These are phyloP conservation scores for Acrossocheilus fasciatus DNA, from an alignment of 2,797 vertebrate species.

Conservation along the genomic window DNA sequence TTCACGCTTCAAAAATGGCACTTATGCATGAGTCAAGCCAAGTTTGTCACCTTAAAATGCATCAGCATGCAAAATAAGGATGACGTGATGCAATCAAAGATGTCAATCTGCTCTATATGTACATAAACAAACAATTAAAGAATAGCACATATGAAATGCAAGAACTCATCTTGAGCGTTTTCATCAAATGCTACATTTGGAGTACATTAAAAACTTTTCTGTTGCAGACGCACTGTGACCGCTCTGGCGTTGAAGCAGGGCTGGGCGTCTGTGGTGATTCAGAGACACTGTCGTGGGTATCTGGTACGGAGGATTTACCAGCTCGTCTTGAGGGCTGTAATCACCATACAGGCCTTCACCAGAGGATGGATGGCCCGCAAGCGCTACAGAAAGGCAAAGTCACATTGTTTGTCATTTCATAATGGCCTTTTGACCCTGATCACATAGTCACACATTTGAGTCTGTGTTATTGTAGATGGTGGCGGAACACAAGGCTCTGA, in stretches of 20 bases:
- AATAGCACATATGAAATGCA: background rate
- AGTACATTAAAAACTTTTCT: background rate
- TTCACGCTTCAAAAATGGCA: too few relatives aligned
- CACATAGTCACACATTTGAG: background rate
- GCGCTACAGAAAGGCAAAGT: slow-evolving; percentile 85
- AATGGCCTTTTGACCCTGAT: background rate
- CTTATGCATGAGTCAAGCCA: too few relatives aligned
- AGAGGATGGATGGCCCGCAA: slow-evolving; percentile 91
- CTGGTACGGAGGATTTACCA: slow-evolving; percentile 86
- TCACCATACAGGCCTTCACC: slow-evolving; percentile 91
- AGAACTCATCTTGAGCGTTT: background rate
- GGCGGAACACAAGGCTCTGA: slow-evolving; percentile 89
- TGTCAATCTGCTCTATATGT: too few relatives aligned
- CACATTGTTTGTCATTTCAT: background rate
- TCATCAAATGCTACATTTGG: background rate
- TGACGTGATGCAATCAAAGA: background rate
- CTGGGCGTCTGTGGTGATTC: slow-evolving; percentile 90
- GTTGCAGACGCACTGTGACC: slow-evolving; percentile 85
- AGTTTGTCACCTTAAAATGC: background rate
- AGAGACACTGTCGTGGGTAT: slow-evolving; percentile 89
- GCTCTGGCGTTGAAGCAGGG: slow-evolving; percentile 85
- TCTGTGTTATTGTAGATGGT: slow-evolving; percentile 82
- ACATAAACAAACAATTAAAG: background rate
- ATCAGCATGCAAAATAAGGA: background rate
- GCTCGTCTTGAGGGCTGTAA: slow-evolving; percentile 81